Base-by-base conservation (phyloP, 2,113 vertebrate species). In the Takifugu bimaculatus region DNA sequence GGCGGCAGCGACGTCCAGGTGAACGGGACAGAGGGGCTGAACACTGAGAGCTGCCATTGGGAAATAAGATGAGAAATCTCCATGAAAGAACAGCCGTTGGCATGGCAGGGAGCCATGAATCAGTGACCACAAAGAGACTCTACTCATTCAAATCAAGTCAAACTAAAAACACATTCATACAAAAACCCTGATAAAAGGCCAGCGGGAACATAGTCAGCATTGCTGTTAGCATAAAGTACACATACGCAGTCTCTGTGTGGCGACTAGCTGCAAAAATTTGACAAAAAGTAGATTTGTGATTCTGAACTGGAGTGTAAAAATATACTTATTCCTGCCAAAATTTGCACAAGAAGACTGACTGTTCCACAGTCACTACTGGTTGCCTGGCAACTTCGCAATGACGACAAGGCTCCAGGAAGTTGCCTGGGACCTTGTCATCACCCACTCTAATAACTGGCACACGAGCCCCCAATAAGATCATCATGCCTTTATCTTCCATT, bases 51-150 rank as follows among this genome's bases (percentile, higher is more conserved):
- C 5, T 5, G 29, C 29, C 29, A 29, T 5, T 32, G 29, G 29
- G 29, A 32, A 32, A 32, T 32, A 32, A 32, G 4, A 32, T 32
- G 29, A 6, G 29, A 32, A 32, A 32, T 32, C 29, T 32, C 29
- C 29, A 32, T 32, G 6, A 32, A 32, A 6, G 6, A 4, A 32
- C 35, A 52, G 59, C 45, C 50, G 52, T 35, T 70, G 26, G 60
- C 65, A 74, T 27, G 39, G 50, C 4, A 59, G 69, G 20, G 49
- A 62, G 48, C 54, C 45, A 44, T 50, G 47, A 68, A 35, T 71
- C 60, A 66, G 20, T 57, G 20, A 75, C 55, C 55, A 14, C 9
- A 27, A 15, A 0, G 54, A n/a, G 29, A 26, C 35, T 9, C n/a
- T 6, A 50, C 45, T 48, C n/a, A 20, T n/a, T 49, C 47, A 49